These are phyloP conservation scores for Engraulis encrasicolus DNA, from an alignment of 2,113 vertebrate species.

Conservation along the genomic window DNA sequence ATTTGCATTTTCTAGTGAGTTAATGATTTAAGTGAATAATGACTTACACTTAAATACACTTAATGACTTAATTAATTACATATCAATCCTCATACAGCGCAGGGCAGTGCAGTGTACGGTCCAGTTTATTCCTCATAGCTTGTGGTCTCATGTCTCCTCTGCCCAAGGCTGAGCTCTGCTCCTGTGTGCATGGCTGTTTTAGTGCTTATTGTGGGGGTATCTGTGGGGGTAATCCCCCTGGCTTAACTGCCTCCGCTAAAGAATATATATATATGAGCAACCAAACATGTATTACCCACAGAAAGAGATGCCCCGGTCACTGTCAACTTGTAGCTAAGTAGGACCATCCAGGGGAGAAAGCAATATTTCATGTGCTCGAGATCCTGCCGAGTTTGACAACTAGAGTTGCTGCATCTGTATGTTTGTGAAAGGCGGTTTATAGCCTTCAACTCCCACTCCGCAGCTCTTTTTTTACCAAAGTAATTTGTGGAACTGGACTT, in stretches of 20 bases:
- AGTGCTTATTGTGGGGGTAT: conserved; percentile 16
- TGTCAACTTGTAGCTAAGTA: not conserved
- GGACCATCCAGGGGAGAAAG: not conserved
- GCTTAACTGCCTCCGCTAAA: conserved; percentile 20
- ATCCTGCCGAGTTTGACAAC: not conserved
- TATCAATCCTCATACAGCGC: not conserved
- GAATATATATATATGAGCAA: conserved; percentile 13
- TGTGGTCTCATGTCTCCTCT: not conserved
- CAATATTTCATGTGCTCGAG: not conserved
- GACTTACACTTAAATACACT: too few species aligned
- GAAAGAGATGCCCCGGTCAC: conserved; percentile 17
- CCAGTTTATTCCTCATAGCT: not conserved
- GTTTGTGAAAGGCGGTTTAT: not conserved
- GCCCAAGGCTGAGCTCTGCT: conserved; percentile 28
- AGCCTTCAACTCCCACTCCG: not conserved
- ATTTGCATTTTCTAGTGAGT: too few species aligned
- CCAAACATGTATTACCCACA: not conserved
- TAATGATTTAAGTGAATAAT: too few species aligned
- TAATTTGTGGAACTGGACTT: not conserved
- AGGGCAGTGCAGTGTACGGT: not conserved
- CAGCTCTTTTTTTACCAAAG: too few species aligned
- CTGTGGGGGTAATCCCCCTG: conserved; percentile 28
- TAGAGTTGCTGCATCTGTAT: not conserved
- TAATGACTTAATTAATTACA: not conserved
- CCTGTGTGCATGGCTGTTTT: conserved; percentile 37